Conservation (phyloP, 35 echinoderm and acorn worm genomes). For the Eucidaris tribuloides region DNA sequence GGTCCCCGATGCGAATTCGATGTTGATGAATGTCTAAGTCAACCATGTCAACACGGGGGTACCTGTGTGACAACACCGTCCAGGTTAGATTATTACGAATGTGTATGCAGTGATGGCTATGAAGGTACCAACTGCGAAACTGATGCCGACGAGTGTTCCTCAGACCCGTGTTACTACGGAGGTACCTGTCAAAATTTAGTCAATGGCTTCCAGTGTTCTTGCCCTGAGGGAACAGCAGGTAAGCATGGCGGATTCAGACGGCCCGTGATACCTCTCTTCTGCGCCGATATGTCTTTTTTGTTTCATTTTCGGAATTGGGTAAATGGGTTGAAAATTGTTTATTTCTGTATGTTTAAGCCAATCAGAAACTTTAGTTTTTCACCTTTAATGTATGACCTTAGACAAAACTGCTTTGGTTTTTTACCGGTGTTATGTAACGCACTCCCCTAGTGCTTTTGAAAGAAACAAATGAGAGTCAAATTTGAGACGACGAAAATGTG, state of each 20-base stretch:
- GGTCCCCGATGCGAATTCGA: conserved; percentile 24
- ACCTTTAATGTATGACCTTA: too few relatives aligned
- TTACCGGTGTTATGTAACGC: background rate
- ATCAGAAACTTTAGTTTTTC: too few relatives aligned
- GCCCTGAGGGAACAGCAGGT: background rate
- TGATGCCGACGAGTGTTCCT: conserved; percentile 19
- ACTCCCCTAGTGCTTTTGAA: too few relatives aligned
- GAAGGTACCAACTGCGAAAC: conserved; percentile 13
- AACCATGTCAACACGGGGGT: conserved; percentile 35
- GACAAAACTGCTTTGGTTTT: too few relatives aligned
- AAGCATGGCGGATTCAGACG: too few relatives aligned
- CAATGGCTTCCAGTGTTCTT: conserved; percentile 28
- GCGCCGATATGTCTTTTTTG: too few relatives aligned
- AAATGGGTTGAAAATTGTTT: too few relatives aligned
- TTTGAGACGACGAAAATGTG: too few relatives aligned
- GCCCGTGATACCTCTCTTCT: too few relatives aligned
- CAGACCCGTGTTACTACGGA: conserved; percentile 41
- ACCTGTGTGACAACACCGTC: background rate
- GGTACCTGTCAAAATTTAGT: conserved; percentile 6
- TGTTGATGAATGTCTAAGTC: conserved; percentile 39
- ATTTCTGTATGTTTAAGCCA: too few relatives aligned
- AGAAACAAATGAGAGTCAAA: too few relatives aligned
- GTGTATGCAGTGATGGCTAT: conserved; percentile 26
- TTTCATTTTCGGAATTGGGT: too few relatives aligned
- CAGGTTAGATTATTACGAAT: conserved; percentile 2